phyloP scores from a whole-genome alignment of 2,113 vertebrate species.

The Nycticorax nycticorax region DNA sequence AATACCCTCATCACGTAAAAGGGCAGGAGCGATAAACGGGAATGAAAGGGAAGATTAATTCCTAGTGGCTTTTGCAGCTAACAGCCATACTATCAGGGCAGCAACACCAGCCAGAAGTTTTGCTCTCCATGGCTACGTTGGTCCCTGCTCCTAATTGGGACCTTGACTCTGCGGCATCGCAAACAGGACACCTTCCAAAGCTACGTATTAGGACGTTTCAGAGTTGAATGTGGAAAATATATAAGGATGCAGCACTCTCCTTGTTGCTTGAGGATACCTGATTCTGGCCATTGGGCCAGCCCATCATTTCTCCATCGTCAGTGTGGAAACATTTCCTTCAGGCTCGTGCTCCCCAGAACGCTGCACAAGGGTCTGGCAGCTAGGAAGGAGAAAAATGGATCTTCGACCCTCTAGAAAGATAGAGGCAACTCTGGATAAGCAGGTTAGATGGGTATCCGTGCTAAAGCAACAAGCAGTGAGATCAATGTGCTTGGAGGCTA shows the following conservation, averaged over 20 bases:
- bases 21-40: neutral
- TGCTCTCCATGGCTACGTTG: neutral
- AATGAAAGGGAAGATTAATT: neutral
- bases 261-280: neutral
- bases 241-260: neutral
- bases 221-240: neutral
- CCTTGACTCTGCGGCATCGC: accelerated
- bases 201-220: accelerated
- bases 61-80: neutral
- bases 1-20: neutral
- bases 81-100: neutral
- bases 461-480: neutral
- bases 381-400: neutral
- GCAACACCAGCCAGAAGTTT: neutral
- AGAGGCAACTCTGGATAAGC: neutral
- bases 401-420: neutral
- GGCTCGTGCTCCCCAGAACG: accelerated
- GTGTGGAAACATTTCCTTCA: neutral
- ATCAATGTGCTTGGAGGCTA: neutral
- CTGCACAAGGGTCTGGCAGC: neutral
- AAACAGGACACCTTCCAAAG: neutral
- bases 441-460: neutral
- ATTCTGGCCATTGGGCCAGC: neutral
- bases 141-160: neutral
- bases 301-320: neutral